These are phyloP conservation scores for Barypeithes pellucidus DNA, from an alignment of 2,888 invertebrate genomes.

Conservation along the genomic window DNA sequence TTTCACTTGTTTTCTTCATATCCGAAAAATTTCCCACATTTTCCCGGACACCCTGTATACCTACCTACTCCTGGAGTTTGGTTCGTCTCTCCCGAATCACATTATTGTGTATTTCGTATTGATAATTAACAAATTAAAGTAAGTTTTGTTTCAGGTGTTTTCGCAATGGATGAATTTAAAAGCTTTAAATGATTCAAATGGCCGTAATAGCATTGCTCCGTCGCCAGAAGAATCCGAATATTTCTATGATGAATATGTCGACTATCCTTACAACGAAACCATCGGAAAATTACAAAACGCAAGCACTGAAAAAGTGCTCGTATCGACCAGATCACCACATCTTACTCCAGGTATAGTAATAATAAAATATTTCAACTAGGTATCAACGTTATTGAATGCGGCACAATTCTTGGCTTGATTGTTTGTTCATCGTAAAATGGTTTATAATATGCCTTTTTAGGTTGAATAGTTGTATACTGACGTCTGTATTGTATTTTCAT, in stretches of 20 bases:
- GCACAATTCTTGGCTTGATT: too few species aligned
- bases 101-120: too few species aligned
- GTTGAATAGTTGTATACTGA: too few species aligned
- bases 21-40: too few species aligned
- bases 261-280: constrained; percentile 81
- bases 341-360: constrained; percentile 56
- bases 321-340: constrained; percentile 56
- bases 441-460: neutral
- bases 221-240: constrained; percentile 86
- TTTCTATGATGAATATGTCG: constrained; percentile 87
- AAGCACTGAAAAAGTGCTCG: constrained; percentile 47
- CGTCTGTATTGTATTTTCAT: too few species aligned
- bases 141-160: constrained; percentile 60
- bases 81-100: too few species aligned
- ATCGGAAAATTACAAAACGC: constrained; percentile 44
- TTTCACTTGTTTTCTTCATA: too few species aligned
- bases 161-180: constrained; percentile 74
- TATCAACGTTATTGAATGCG: too few species aligned
- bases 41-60: too few species aligned
- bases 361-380: too few species aligned
- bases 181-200: constrained; percentile 60
- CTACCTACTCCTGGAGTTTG: too few species aligned
- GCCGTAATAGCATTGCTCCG: constrained; percentile 74
- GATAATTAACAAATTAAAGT: neutral
- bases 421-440: too few species aligned